Conservation (phyloP, 1,140 invertebrate species). For the Caerostris darwini region DNA sequence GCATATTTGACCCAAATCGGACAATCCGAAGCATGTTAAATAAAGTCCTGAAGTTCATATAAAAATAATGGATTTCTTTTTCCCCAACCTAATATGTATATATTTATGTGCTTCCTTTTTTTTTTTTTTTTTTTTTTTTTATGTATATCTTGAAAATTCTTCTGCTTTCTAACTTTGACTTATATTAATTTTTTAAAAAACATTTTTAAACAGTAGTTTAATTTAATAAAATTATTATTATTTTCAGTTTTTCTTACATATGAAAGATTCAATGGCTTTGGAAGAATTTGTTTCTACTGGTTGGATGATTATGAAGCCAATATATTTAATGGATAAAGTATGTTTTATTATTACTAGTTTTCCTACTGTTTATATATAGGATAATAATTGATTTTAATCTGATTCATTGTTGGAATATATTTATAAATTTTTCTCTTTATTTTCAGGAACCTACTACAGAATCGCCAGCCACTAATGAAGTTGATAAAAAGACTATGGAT, state of each 20-base stretch:
- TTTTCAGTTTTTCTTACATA: conserved; percentile 87
- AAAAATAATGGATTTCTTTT: too few species aligned
- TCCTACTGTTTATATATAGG: not conserved
- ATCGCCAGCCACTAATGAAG: conserved; percentile 67
- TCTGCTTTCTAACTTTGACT: too few species aligned
- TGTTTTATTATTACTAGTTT: not conserved
- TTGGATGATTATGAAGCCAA: conserved; percentile 91
- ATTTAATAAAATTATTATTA: conserved; percentile 44
- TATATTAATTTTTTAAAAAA: too few species aligned
- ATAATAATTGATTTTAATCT: not conserved
- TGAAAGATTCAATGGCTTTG: conserved; percentile 86
- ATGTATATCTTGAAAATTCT: too few species aligned
- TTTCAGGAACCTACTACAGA: conserved; percentile 5
- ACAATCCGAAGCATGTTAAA: too few species aligned
- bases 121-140: too few species aligned
- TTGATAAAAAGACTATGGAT: conserved; percentile 53
- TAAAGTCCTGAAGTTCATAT: too few species aligned
- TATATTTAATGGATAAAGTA: conserved; percentile 80
- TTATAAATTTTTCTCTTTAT: not conserved
- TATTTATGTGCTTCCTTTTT: not conserved
- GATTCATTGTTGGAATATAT: not conserved
- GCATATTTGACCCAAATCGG: too few species aligned
- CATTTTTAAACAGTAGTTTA: too few species aligned
- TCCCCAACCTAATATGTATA: too few species aligned
- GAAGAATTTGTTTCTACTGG: conserved; percentile 87